phyloP scores from a whole-genome alignment of 2,113 vertebrate species.

The Anoura caudifer region DNA sequence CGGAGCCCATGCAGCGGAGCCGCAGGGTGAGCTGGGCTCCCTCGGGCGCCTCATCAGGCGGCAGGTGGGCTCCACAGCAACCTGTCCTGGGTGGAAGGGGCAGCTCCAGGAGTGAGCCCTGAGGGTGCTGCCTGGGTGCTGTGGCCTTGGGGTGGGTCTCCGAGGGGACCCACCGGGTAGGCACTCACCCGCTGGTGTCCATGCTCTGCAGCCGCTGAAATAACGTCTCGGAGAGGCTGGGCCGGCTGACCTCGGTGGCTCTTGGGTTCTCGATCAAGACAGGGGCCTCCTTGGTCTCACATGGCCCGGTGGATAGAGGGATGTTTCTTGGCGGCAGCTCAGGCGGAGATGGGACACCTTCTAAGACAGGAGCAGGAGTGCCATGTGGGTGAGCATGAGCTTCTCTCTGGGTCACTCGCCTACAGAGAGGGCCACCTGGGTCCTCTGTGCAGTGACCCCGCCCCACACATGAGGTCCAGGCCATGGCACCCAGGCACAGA shows the following conservation, averaged over 20 bases:
- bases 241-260: conserved; percentile 75
- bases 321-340: conserved; percentile 92
- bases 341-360: conserved; percentile 84
- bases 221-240: conserved; percentile 85
- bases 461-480: fast-evolving
- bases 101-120: not conserved
- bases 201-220: conserved; percentile 88
- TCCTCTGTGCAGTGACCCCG: fast-evolving
- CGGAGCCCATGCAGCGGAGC: fast-evolving
- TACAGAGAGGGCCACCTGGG: fast-evolving
- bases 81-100: not conserved
- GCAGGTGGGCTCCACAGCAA: fast-evolving
- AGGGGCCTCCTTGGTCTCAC: conserved; percentile 83
- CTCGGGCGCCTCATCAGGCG: not conserved
- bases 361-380: conserved; percentile 75
- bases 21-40: not conserved
- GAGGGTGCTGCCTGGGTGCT: no score
- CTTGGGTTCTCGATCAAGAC: conserved; percentile 59
- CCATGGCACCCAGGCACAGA: not conserved
- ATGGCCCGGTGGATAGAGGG: conserved; percentile 27
- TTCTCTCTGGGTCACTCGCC: not conserved
- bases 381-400: fast-evolving
- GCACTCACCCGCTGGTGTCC: conserved; percentile 88
- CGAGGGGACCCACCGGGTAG: fast-evolving
- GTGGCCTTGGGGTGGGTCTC: not conserved